Base-by-base conservation (phyloP, 2,888 invertebrate species). In the Cyclophora punctaria region DNA sequence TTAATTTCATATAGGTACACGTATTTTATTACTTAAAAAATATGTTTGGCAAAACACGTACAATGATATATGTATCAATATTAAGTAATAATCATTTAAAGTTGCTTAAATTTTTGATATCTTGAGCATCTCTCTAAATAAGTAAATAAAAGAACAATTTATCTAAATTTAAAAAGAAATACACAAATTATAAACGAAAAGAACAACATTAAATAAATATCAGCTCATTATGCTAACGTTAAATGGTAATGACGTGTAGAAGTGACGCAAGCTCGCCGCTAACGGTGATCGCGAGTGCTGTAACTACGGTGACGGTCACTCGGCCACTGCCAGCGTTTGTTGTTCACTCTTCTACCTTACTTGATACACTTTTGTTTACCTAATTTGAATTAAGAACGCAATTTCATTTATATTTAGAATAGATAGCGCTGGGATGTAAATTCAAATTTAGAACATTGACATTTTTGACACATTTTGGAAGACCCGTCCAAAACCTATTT, bases 211-310 rank as follows among this genome's bases (percentile, higher is more conserved):
- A 7, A 20, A 20, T 7, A 7, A 43, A 43, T 34, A 44, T 33
- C 20, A 44, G 44, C 34, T 37, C 33, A 44, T 44, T 44, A 49
- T 60, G 55, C 63, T 53, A 57, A 55, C 60, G 60, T 59, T 48
- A 55, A 51, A 44, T 47, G 52, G 53, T 50, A 20, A 65, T 68
- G 62, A 67, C 67, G 67, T 64, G 60, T 45, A 64, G 55, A 53
- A 7, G 53, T 65, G 65, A 64, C 60, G 60, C 57, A 61, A 58
- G 55, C 55, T 51, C 49, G 45, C 53, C 50, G 55, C 60, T 72
- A 73, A 72, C 71, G 72, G 73, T 67, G 64, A 60, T 60, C 57
- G 60, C 41, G 50, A 51, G 46, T 51, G 49, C 46, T 51, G 48
- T 49, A 53, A 50, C 55, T 58, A 62, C 20, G 20, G 37, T 37